Evolutionary conservation across 2,113 vertebrate species (phyloP).

Genomic region (Thalassoma bifasciatum): DNA sequence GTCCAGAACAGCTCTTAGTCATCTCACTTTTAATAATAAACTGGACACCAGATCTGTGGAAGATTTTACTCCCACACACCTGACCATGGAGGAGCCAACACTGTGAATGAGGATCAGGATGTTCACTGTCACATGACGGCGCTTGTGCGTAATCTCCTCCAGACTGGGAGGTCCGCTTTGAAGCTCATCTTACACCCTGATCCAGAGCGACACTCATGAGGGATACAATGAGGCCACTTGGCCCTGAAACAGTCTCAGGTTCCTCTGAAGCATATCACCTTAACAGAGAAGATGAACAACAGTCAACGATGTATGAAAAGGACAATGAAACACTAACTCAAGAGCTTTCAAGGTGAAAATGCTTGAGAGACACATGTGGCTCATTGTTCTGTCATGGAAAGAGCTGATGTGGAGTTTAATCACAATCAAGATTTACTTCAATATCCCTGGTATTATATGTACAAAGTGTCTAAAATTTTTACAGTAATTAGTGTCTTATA

Average conservation of each 20-base stretch:
- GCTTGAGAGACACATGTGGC: no score
- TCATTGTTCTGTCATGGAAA: no score
- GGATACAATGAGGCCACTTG: constrained; percentile 14
- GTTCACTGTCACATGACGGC: constrained; percentile 62
- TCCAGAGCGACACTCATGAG: constrained; percentile 46
- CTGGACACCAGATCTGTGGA: constrained; percentile 22
- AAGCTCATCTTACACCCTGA: constrained; percentile 50
- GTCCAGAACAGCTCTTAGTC: background rate
- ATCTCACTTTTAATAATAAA: constrained; percentile 37
- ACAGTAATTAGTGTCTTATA: background rate
- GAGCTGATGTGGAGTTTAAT: background rate
- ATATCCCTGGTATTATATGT: background rate
- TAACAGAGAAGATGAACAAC: no score
- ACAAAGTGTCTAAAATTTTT: background rate
- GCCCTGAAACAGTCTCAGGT: background rate
- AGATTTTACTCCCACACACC: constrained; percentile 27
- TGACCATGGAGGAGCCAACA: constrained; percentile 30
- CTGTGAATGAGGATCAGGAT: constrained; percentile 59
- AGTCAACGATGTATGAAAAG: no score
- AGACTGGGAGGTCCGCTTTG: constrained; percentile 65
- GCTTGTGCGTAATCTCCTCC: constrained; percentile 61
- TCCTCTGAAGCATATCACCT: background rate
- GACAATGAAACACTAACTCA: no score
- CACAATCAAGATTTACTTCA: background rate
- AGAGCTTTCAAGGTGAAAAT: no score